These are phyloP conservation scores for Tiphia femorata DNA, from an alignment of 2,888 invertebrate genomes.

Conservation along the genomic window DNA sequence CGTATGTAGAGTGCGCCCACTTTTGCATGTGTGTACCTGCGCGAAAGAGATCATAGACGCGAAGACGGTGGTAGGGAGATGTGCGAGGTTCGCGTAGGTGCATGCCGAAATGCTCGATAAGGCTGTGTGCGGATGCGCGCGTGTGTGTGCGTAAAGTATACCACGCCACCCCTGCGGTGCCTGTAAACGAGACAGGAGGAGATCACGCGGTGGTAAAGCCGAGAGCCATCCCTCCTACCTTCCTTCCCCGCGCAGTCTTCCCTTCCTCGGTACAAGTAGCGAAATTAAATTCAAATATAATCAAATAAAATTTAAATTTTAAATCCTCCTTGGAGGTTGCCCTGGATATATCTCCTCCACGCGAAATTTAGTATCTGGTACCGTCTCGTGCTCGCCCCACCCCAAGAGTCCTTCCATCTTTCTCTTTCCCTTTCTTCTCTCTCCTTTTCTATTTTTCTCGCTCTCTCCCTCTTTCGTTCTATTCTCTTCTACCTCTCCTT, in stretches of 20 bases:
- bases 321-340: slow-evolving; percentile 60
- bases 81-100: too few relatives aligned
- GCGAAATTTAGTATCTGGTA: slow-evolving; percentile 54
- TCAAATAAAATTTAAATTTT: slow-evolving; percentile 70
- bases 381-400: slow-evolving; percentile 29
- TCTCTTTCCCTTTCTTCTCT: neutral
- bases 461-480: slow-evolving; percentile 19
- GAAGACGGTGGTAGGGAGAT: neutral
- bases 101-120: slow-evolving; percentile 4
- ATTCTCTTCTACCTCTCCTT: slow-evolving; percentile 8
- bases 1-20: neutral
- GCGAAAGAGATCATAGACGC: too few relatives aligned
- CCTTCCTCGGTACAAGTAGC: slow-evolving; percentile 48
- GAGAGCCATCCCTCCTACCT: slow-evolving; percentile 34
- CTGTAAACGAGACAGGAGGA: neutral
- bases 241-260: too few relatives aligned
- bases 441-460: neutral
- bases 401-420: neutral
- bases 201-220: slow-evolving; percentile 19
- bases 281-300: slow-evolving; percentile 69
- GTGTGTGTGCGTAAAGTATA: neutral
- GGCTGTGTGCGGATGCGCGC: slow-evolving; percentile 2
- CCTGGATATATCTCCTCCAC: slow-evolving; percentile 19
- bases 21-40: too few relatives aligned
- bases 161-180: neutral